Evolutionary conservation across 2,113 vertebrate species (phyloP).

Genomic region (Alethe diademata): DNA sequence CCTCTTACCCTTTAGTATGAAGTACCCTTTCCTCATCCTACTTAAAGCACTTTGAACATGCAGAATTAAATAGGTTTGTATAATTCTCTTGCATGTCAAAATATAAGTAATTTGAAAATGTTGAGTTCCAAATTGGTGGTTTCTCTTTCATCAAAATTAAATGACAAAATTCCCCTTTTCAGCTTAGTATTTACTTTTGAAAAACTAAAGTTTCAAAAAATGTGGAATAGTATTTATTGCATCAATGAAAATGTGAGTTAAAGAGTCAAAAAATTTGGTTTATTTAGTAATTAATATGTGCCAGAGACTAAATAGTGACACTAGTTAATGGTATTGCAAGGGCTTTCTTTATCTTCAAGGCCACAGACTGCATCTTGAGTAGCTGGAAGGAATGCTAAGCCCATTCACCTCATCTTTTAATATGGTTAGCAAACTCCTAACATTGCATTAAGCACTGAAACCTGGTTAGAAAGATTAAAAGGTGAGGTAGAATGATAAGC

Average conservation of each 20-base stretch:
- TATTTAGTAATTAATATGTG: background rate
- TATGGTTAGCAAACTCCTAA: background rate
- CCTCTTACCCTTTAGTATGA: background rate
- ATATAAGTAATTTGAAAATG: constrained; percentile 15
- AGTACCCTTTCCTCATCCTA: background rate
- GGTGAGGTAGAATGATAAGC: background rate
- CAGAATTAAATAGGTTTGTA: constrained; percentile 20
- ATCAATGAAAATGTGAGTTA: background rate
- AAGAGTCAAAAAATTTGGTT: background rate
- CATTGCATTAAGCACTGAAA: background rate
- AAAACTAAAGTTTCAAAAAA: background rate
- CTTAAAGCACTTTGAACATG: constrained; percentile 8
- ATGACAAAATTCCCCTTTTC: background rate
- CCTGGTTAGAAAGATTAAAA: background rate
- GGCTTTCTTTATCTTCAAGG: background rate
- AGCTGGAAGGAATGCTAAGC: background rate
- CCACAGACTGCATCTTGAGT: background rate
- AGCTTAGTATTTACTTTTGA: background rate
- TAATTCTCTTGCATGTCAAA: constrained; percentile 11
- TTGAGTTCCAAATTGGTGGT: background rate
- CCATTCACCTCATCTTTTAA: background rate
- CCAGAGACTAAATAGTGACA: background rate
- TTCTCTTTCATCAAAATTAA: background rate
- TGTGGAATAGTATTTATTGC: background rate
- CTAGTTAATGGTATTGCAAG: background rate